Evolutionary conservation across 2,113 vertebrate genomes (phyloP).

Genomic region (Procapra przewalskii): DNA sequence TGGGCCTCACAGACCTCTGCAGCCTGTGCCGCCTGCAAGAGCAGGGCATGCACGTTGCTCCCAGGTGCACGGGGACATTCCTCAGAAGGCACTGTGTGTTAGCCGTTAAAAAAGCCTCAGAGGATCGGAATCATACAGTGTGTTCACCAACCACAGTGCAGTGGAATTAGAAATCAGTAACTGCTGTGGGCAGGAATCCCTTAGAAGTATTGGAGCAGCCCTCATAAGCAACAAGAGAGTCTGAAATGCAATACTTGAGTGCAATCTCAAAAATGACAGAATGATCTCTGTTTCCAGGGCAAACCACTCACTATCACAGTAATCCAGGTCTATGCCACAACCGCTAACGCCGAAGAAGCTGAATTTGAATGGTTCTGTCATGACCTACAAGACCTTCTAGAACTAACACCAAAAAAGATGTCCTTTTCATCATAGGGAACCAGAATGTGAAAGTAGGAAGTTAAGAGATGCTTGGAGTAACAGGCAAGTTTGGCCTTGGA

Average conservation of each 20-base stretch:
- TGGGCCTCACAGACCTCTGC: not conserved
- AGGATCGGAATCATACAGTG: not conserved
- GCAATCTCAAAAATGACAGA: not conserved
- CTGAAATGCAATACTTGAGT: not conserved
- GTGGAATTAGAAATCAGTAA: not conserved
- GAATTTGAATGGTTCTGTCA: not conserved
- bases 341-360: not conserved
- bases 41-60: not conserved
- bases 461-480: not conserved
- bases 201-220: not conserved
- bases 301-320: not conserved
- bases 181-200: not conserved
- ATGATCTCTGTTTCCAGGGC: not conserved
- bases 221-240: not conserved
- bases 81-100: not conserved
- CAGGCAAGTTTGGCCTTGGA: not conserved
- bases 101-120: not conserved
- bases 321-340: not conserved
- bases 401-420: not conserved
- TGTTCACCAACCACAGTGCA: not conserved
- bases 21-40: not conserved
- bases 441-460: not conserved
- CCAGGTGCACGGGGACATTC: not conserved
- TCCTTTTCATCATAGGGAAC: not conserved
- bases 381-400: not conserved